phyloP scores from a whole-genome alignment of 2,888 invertebrate genomes.

The Gastrophysa polygoni region DNA sequence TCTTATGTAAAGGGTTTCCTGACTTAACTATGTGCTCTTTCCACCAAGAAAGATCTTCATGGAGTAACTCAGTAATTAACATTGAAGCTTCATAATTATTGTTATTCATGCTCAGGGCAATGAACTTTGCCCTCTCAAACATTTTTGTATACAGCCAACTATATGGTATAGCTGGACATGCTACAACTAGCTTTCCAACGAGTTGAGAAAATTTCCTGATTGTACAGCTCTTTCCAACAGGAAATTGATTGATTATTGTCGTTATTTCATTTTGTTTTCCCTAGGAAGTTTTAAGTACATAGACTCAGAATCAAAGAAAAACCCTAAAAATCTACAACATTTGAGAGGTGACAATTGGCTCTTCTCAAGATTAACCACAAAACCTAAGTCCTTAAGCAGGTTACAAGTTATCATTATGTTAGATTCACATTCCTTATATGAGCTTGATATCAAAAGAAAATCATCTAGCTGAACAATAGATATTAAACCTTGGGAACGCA shows the following conservation, averaged over 20 bases:
- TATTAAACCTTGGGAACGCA: constrained; percentile 6
- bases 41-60: not conserved
- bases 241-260: not conserved
- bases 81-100: not conserved
- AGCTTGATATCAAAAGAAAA: constrained; percentile 4
- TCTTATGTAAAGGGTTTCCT: too few relatives aligned
- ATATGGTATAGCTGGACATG: constrained; percentile 5
- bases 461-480: constrained; percentile 12
- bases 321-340: constrained; percentile 9
- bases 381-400: not conserved
- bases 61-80: not conserved
- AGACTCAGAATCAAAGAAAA: not conserved
- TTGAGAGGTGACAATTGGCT: not conserved
- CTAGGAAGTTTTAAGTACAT: not conserved
- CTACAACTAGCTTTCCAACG: not conserved
- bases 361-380: not conserved
- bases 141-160: constrained; percentile 1
- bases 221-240: not conserved
- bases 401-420: constrained; percentile 13
- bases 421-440: constrained; percentile 8
- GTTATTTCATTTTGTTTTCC: constrained; percentile 4
- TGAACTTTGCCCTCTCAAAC: not conserved
- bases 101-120: not conserved
- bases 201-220: not conserved
- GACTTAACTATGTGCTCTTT: not conserved